phyloP scores from a whole-genome alignment of 1,140 invertebrate genomes.

The Caenorhabditis remanei region DNA sequence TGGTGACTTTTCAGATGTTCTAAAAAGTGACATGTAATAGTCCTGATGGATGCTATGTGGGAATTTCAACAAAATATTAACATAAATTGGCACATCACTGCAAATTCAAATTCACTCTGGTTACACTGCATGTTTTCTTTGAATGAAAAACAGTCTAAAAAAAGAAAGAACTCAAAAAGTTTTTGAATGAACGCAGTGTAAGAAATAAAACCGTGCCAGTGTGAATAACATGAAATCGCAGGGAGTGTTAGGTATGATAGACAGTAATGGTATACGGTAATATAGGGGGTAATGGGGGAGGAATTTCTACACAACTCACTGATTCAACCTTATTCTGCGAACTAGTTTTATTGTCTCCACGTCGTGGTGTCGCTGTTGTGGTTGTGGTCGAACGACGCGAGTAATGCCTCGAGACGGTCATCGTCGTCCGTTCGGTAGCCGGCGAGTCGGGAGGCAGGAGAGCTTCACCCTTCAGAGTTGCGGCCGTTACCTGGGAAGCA shows the following conservation, averaged over 20 bases:
- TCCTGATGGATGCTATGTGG: neutral
- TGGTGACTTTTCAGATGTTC: neutral
- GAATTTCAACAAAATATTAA: slow-evolving; percentile 26
- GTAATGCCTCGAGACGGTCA: slow-evolving; percentile 47
- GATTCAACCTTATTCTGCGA: slow-evolving; percentile 53
- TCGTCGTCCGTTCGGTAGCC: slow-evolving; percentile 40
- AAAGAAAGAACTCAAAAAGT: neutral
- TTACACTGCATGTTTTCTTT: neutral
- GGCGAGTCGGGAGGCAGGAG: slow-evolving; percentile 58
- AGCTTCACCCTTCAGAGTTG: slow-evolving; percentile 63
- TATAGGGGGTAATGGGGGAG: too few species aligned
- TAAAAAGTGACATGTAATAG: neutral
- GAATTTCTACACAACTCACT: slow-evolving; percentile 44
- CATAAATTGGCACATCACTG: slow-evolving; percentile 26
- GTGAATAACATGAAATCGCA: slow-evolving; percentile 47
- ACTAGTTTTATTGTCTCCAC: slow-evolving; percentile 26
- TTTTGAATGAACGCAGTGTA: neutral
- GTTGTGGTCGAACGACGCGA: slow-evolving; percentile 20
- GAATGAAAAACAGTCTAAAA: neutral
- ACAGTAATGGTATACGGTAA: neutral
- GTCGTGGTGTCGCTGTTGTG: slow-evolving; percentile 24
- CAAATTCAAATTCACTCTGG: slow-evolving; percentile 48
- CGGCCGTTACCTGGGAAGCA: slow-evolving; percentile 63
- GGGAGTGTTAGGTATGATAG: slow-evolving; percentile 10
- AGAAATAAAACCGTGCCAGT: slow-evolving; percentile 36